Evolutionary conservation across 1,140 invertebrate genomes (phyloP).

Genomic region (Hesperophylax magnus): DNA sequence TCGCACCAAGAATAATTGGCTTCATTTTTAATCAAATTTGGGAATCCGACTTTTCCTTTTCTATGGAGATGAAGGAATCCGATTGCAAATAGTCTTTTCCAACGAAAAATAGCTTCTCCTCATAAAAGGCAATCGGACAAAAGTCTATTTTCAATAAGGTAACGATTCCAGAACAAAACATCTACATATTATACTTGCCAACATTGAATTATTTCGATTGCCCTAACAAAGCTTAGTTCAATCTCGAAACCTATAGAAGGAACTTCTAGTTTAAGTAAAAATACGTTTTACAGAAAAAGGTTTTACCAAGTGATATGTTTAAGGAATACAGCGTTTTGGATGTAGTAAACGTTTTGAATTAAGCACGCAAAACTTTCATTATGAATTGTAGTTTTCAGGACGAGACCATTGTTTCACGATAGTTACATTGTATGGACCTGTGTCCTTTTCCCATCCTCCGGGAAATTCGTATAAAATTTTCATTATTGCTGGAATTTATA

Average conservation of each 20-base stretch:
- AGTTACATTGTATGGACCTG: conserved; percentile 27
- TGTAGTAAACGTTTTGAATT: too few relatives aligned
- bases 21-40: neutral
- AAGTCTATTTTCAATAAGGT: neutral
- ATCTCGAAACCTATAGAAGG: neutral
- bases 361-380: neutral
- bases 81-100: neutral
- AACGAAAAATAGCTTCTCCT: conserved; percentile 9
- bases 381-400: neutral
- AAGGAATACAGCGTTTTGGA: too few relatives aligned
- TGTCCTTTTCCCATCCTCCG: conserved; percentile 33
- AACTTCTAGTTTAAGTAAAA: too few relatives aligned
- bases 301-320: too few relatives aligned
- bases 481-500: conserved; percentile 39
- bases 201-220: neutral
- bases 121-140: conserved; percentile 15
- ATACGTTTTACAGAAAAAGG: too few relatives aligned
- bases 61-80: neutral
- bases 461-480: conserved; percentile 42
- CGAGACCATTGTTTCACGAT: conserved; percentile 23
- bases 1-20: too few relatives aligned
- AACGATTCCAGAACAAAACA: neutral
- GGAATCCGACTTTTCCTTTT: neutral
- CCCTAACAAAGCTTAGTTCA: neutral
- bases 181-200: neutral